Conservation (phyloP, 2,888 invertebrate genomes). For the Heliothis peltigera region DNA sequence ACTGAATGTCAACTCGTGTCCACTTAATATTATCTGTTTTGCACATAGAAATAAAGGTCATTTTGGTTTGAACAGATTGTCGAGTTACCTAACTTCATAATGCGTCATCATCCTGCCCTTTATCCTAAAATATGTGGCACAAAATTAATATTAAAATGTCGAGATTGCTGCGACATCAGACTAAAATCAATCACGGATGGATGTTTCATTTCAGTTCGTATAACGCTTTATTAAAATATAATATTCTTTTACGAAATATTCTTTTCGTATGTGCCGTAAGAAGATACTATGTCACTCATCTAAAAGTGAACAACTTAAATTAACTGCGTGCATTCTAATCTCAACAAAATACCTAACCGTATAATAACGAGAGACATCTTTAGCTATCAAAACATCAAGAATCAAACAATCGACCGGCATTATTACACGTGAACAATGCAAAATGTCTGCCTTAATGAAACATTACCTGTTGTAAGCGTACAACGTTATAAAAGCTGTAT, state of each 20-base stretch:
- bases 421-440: slow-evolving; percentile 65
- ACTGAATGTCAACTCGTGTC: not conserved
- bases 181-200: too few species aligned
- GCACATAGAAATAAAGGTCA: not conserved
- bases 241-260: too few species aligned
- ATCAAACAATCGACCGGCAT: slow-evolving; percentile 63
- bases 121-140: not conserved
- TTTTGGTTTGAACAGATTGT: not conserved
- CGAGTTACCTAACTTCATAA: not conserved
- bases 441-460: slow-evolving; percentile 71
- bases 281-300: too few species aligned
- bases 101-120: not conserved
- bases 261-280: too few species aligned
- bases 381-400: slow-evolving; percentile 27
- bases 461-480: slow-evolving; percentile 64
- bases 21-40: not conserved
- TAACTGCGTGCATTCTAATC: not conserved
- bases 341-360: not conserved
- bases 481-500: slow-evolving; percentile 70
- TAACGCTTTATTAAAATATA: too few species aligned
- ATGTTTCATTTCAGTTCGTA: too few species aligned
- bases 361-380: slow-evolving; percentile 10
- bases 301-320: too few species aligned
- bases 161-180: not conserved
- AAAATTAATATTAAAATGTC: not conserved